Conservation (phyloP, 2,797 vertebrate species). For the Anguilla megastoma region DNA sequence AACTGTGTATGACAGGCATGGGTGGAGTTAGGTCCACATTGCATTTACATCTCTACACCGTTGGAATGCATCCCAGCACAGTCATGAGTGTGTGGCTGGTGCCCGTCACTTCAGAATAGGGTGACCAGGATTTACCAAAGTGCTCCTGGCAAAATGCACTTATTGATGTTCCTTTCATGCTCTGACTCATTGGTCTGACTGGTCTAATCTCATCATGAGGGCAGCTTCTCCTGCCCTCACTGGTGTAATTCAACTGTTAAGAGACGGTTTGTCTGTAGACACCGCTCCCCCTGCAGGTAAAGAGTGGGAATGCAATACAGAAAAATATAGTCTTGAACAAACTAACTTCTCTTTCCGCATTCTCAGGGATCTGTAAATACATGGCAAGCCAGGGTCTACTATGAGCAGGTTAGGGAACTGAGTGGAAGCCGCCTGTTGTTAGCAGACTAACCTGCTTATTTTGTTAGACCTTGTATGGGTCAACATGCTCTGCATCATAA, state of each 20-base stretch:
- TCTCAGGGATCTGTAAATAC: background rate
- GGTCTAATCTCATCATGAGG: constrained; percentile 4
- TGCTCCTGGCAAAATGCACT: background rate
- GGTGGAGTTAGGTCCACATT: background rate
- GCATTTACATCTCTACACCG: background rate
- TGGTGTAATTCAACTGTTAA: background rate
- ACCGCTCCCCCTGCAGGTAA: constrained; percentile 1
- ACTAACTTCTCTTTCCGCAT: background rate
- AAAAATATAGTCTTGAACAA: background rate
- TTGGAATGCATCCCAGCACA: background rate
- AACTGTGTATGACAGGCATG: background rate
- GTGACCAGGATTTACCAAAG: background rate
- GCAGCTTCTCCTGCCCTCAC: background rate
- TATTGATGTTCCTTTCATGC: background rate
- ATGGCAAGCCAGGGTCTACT: too few species aligned
- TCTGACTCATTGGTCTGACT: background rate
- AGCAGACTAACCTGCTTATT: background rate
- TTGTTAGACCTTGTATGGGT: background rate
- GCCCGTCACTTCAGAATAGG: background rate
- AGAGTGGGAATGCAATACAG: background rate
- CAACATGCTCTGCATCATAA: background rate
- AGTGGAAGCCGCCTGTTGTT: background rate
- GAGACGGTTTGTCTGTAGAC: background rate
- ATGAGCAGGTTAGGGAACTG: too few species aligned
- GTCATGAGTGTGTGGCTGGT: background rate